Base-by-base conservation (phyloP, 2,797 vertebrate species). In the Rhinichthys osculus region DNA sequence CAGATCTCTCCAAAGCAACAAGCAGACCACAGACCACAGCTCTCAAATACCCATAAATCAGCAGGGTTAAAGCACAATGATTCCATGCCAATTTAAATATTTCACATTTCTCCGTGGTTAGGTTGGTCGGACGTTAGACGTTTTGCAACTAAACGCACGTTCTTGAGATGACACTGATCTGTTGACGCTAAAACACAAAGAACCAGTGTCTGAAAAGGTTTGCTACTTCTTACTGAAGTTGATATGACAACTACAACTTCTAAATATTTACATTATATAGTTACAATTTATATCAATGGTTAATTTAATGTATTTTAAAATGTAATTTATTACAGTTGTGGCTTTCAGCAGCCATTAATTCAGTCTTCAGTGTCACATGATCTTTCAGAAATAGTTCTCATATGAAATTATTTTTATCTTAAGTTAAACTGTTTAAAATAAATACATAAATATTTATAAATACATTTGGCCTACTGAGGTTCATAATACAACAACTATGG, bases 41-140 rank as follows among this genome's bases (percentile, higher is more conserved):
- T 78, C 67, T 84, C 57, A 80, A 73, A 83, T 72, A 66, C 27
- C 69, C 86, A 73, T 83, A 72, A 87, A 83, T 79, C 81, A 83
- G 40, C 74, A 59, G 50, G 83, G n/a, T 59, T 42, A 47, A 70
- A 78, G 38, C 69, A 73, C 84, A 85, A 81, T 52, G 54, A 64
- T 74, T 50, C 57, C n/a, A 73, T 30, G 57, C 69, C 84, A 81
- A 81, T 85, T 85, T 62, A 85, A 81, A 85, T 85, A 85, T 80
- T 81, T 85, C 77, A 81, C 69, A 85, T 85, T 79, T 85, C 52
- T 79, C 67, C 27, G 76, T 81, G 84, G 84, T 85, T 81, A 73
- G 70, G 78, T 52, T 81, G 78, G 77, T 81, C 52, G 57, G 67
- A 80, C 23, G 52, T 72, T 81, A 80, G 78, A 81, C 54, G 10